Evolutionary conservation across 2,113 vertebrate species (phyloP), one percentile per base, ranked within the genome.

Genomic region (Apeltes quadracus): DNA sequence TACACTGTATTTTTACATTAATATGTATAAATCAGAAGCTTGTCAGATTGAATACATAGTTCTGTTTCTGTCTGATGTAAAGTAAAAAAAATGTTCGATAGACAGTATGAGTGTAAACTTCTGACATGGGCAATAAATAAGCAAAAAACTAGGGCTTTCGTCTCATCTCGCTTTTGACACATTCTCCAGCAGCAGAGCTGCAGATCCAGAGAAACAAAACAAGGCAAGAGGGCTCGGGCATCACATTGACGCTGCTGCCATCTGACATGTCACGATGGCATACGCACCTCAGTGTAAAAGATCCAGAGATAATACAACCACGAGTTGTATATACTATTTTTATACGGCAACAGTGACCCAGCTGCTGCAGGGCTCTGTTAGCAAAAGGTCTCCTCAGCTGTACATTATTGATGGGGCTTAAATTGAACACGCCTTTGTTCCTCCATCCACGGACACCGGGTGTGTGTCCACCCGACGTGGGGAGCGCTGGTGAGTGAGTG

Each of bases 331-430:
- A 22, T 70, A 78, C 36, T 57, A 65, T 53, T 56, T 48, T 68
- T 61, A 62, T 58, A 62, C 68, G 51, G 38, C 72, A 34, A 81
- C 79, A 81, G 70, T 71, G 62, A 11, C 72, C 12, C 11, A 5
- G 78, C 78, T 80, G 82, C 75, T 69, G 62, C 29, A 4, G 25
- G 36, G 32, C 74, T 63, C 29, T 76, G 46, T 34, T 15, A 73
- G 82, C 66, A 63, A 69, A 80, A 75, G 79, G 64, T 76, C 75
- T 81, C 69, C 82, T 79, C 56, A 56, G 84, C 83, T 81, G 83
- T 92, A 83, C 89, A 90, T 91, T 91, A 92, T 91, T 92, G 80
- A 92, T 91, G 86, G 75, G 48, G 44, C 80, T 84, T 88, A 85
- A 91, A 89, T 85, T 89, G 76, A 91, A 85, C 82, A 79, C 72